Percentiles rank a stretch among this genome's conserved stretches.
These are phyloP conservation scores for Corynorhinus townsendii DNA, from an alignment of 2,113 vertebrate genomes.

Conservation along the genomic window DNA sequence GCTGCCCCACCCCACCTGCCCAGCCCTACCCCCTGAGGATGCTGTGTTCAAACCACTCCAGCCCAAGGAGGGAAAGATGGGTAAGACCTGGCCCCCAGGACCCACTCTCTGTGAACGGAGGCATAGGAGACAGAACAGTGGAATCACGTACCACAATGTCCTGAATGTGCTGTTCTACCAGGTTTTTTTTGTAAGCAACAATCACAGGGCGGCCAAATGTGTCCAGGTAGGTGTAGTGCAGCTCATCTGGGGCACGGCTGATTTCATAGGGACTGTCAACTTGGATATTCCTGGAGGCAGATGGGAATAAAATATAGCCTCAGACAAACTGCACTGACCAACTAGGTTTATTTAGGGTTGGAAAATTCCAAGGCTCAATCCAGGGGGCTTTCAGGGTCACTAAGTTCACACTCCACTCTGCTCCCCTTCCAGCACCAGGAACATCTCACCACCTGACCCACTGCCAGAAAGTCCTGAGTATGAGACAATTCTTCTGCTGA, in stretches of 20 bases:
- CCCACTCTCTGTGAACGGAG: no score
- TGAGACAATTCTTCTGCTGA: not conserved
- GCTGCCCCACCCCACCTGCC: not conserved
- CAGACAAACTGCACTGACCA: not conserved
- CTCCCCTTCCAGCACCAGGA: not conserved
- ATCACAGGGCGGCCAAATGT: constrained; percentile 96
- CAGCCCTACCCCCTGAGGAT: accelerated
- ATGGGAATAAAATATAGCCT: not conserved
- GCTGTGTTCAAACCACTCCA: not conserved
- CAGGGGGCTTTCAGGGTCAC: not conserved
- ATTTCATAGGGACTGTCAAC: constrained; percentile 95
- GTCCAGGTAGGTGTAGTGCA: constrained; percentile 97
- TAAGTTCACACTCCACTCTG: not conserved
- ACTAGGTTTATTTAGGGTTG: not conserved
- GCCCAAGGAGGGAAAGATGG: not conserved
- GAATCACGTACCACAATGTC: constrained; percentile 90
- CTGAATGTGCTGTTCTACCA: constrained; percentile 99
- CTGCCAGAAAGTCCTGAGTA: not conserved
- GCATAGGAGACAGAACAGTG: not conserved
- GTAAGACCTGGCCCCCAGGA: no score
- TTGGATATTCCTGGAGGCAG: constrained; percentile 88
- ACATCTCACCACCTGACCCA: not conserved
- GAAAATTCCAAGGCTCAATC: not conserved
- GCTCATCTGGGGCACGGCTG: constrained; percentile 87
- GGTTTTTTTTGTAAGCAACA: constrained; percentile 93